Base-by-base conservation (phyloP, 2,797 vertebrate genomes). In the Apodemus agrarius region DNA sequence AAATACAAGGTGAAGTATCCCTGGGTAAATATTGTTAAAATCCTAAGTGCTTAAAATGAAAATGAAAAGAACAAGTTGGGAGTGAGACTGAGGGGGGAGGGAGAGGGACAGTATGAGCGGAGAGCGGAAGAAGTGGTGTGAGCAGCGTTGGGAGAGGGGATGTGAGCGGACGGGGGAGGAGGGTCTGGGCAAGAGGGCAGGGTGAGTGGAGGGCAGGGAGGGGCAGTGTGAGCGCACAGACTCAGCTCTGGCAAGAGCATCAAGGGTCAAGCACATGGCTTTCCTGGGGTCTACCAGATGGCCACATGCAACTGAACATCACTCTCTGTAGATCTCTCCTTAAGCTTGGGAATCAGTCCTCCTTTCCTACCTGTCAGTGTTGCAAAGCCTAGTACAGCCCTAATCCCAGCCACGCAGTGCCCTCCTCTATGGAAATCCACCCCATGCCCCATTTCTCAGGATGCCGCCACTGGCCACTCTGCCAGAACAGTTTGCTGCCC, bases 21-120 rank as follows among this genome's bases (percentile, higher is more conserved):
- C 84, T 69, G 89, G 29, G 61, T 89, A 96, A 96, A 97, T 57
- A 87, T 2, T 46, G 61, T 86, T 84, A 76, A 94, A 95, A 84
- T 69, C 43, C 37, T 29, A 17, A 0, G 69, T 40, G 92, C 57
- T 91, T 81, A 81, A 89, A 29, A 61, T 84, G 1, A 93, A 91
- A 96, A 90, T 49, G 78, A 26, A 91, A 75, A 83, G 93, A 57
- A 52, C 0, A 11, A 46, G 84, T 26, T 86, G 26, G 74, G 34
- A 26, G 54, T 57, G 89, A 29, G 88, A 76, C 22, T 21, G 24
- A 4, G 0, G 0, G 46, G 43, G 75, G 0, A 49, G 17, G 67
- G 34, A 6, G 16, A 14, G 19, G 2, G 67, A 17, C 14, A 11
- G 65, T n/a, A 6, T n/a, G 67, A n/a, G 16, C 1, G 29, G 63